Evolutionary conservation across 2,797 vertebrate species (phyloP).

Genomic region (Falco columbarius): DNA sequence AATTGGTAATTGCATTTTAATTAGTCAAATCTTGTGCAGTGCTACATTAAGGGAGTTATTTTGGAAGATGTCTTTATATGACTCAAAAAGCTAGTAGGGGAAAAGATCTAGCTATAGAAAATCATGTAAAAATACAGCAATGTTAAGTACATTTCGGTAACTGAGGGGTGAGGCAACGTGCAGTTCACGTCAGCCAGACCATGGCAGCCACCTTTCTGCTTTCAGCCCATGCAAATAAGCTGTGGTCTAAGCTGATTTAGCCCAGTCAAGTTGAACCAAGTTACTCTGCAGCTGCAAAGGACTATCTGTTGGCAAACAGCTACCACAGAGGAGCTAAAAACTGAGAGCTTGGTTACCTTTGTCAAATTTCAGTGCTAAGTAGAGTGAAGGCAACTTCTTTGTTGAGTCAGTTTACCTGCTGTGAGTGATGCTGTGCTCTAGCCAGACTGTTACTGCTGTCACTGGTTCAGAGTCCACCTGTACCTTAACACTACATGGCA

Average conservation of each 20-base stretch:
- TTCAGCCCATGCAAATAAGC: not conserved
- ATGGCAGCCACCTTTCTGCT: not conserved
- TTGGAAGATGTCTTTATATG: not conserved
- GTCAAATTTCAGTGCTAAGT: not conserved
- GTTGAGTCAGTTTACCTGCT: not conserved
- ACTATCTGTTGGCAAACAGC: not conserved
- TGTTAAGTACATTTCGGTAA: not conserved
- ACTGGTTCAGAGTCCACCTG: not conserved
- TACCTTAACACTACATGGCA: accelerated
- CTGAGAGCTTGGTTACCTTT: not conserved
- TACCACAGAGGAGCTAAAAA: not conserved
- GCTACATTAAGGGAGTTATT: not conserved
- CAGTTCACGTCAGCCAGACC: not conserved
- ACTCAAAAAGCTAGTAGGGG: not conserved
- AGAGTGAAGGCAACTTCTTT: not conserved
- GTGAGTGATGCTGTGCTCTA: accelerated
- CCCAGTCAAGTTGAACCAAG: not conserved
- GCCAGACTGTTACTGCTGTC: not conserved
- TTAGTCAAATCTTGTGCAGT: not conserved
- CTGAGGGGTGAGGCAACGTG: not conserved
- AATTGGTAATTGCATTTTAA: not conserved
- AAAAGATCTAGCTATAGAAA: not conserved
- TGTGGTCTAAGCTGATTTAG: not conserved
- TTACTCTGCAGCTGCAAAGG: not conserved
- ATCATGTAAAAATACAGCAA: not conserved